Evolutionary conservation across 2,113 vertebrate genomes (phyloP), one percentile per base, ranked within the genome.

Genomic region (Pycnonotus jocosus): DNA sequence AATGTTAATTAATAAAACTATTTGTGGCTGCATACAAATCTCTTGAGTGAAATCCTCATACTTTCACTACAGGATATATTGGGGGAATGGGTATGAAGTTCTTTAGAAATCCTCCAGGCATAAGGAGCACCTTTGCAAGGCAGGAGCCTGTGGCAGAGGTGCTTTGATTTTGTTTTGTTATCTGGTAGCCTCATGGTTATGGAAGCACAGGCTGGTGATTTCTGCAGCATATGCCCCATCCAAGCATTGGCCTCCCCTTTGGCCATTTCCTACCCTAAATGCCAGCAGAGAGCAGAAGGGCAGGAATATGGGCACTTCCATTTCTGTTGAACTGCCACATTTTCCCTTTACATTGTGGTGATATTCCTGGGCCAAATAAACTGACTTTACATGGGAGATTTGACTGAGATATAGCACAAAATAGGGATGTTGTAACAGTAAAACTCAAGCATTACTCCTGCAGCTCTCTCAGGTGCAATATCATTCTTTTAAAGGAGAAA

Each of bases 1-100:
- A 86, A 77, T 30, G 58, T 27, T 94, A 92, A 93, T 93, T 95
- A 51, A 61, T 65, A 91, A 86, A 95, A 88, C 12, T 86, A 54
- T 51, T 95, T 91, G 70, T 57, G 53, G 51, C 73, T 93, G 44
- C 61, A 19, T 27, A 53, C 17, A 77, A 72, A 81, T 68, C 94
- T 88, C 88, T 68, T 53, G 80, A 84, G 70, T 38, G 45, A 93
- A 87, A 91, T 53, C 24, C 51, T 91, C 37, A 57, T 19, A 6
- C 15, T 10, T 81, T 81, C n/a, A 58, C 47, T n/a, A 38, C 11
- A 61, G 68, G 28, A 65, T 31, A 15, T 38, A 17, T 6, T 54
- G 50, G 14, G 33, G 6, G 33, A 81, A 81, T 10, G 47, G 30
- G 7, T 23, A 8, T 9, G 16, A 88, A 30, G 12, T 31, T 70